These are phyloP conservation scores for Machaerirhynchus nigripectus DNA, from an alignment of 2,113 vertebrate genomes.

Conservation along the genomic window DNA sequence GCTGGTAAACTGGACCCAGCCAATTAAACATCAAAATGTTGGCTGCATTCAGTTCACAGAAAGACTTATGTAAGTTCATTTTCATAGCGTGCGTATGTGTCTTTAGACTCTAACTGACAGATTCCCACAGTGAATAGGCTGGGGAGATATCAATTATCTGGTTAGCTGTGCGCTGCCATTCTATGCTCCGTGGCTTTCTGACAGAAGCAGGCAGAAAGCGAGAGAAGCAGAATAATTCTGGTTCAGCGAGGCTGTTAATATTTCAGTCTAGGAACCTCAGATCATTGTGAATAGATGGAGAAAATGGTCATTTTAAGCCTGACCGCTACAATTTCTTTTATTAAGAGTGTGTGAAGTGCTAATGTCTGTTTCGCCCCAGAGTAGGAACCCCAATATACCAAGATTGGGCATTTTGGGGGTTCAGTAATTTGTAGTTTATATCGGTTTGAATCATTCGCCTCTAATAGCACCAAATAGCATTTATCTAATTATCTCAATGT, in stretches of 20 bases:
- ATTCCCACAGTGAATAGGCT: slow-evolving; percentile 72
- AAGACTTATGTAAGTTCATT: slow-evolving; percentile 78
- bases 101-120: slow-evolving; percentile 79
- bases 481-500: not conserved
- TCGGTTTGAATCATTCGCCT: not conserved
- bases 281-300: slow-evolving; percentile 6
- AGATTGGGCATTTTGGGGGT: not conserved
- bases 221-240: slow-evolving; percentile 70
- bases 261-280: slow-evolving; percentile 51
- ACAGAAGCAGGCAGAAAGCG: slow-evolving; percentile 70
- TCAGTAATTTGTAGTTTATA: not conserved
- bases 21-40: slow-evolving; percentile 81
- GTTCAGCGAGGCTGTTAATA: slow-evolving; percentile 68
- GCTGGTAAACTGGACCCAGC: slow-evolving; percentile 65
- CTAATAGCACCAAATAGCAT: not conserved
- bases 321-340: not conserved
- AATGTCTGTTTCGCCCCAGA: not conserved
- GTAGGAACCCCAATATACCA: not conserved
- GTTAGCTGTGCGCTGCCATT: slow-evolving; percentile 75
- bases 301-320: slow-evolving; percentile 41
- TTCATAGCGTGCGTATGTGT: slow-evolving; percentile 71
- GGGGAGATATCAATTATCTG: slow-evolving; percentile 81
- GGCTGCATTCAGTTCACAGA: slow-evolving; percentile 65
- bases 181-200: slow-evolving; percentile 71
- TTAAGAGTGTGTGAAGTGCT: not conserved